Base-by-base conservation (phyloP, 2,888 invertebrate genomes). In the Myathropa florea region DNA sequence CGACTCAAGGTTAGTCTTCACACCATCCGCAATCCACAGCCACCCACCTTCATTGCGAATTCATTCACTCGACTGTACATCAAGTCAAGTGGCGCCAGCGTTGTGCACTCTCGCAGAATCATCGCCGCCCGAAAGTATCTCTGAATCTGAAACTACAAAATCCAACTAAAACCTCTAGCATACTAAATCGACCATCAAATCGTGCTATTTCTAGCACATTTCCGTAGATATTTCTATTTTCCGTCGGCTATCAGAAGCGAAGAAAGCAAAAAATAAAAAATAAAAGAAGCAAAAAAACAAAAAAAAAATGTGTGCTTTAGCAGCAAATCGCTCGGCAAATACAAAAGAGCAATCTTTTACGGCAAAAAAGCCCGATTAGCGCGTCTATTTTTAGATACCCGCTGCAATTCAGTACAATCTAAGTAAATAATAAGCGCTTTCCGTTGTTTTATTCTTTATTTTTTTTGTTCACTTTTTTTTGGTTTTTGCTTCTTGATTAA, bases 351-450 rank as follows among this genome's bases (percentile, higher is more conserved):
- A 76, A 81, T 83, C 73, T 83, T 78, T 67, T 72, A 57, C 61
- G 39, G 72, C 63, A 83, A 63, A 73, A 72, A 83, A 46, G 46
- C 81, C 76, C 70, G 81, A 81, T 78, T 73, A 83, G 57, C 57
- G 57, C 33, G 24, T 78, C 61, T 83, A 83, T 83, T 79, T 83
- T 67, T 78, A 83, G 83, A 36, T 18, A 18, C 63, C 57, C 72
- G 39, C 67, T 83, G 63, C 78, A 79, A 78, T 73, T 83, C 67
- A 73, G 6, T 78, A 65, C 63, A 68, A 83, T 73, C 71, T 78
- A 73, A 78, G 72, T 73, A 73, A 79, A 78, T 79, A 73, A 83
- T 68, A 72, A 79, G 64, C 60, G 65, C 65, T 72, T 53, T 46
- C 46, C 46, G 46, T n/a, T 46, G 46, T 46, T 46, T n/a, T 46